Evolutionary conservation across 2,797 vertebrate genomes (phyloP), one percentile per base, ranked within the genome.

Genomic region (Tinamus major): DNA sequence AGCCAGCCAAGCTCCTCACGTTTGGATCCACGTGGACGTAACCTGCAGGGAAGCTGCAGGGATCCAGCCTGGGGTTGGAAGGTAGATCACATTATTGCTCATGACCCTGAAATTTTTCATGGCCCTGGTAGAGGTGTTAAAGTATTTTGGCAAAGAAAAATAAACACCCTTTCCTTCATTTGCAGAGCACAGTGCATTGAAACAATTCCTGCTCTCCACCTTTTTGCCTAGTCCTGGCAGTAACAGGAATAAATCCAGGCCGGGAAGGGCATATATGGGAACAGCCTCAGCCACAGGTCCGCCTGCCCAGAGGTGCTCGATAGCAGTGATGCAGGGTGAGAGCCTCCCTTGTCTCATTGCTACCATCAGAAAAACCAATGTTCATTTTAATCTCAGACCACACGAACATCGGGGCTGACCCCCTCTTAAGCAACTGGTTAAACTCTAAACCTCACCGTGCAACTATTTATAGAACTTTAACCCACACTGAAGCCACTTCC

Each of bases 1-100:
- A 85, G 81, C 44, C 21, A 68, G 48, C 35, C 63, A 12, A 2
- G 0, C 33, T 8, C 37, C 46, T 72, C 44, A 0, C 1, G 46
- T 1, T 29, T 42, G 13, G 58, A 7, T 8, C 2, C 9, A 5
- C 16, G 27, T 56, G 72, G 19, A 55, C 2, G 1, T 72, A 39
- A 39, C 13, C 51, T 69, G 33, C 48, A 9, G 21, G 0, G 1
- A 7, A 42, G 68, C 21, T 72, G 46, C 68, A 87, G 27, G 4
- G 2, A 27, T 4, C 35, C 65, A 76, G 35, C 1, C 39, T 44
- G 35, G 70, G 3, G 29, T 51, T 39, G 20, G 39, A 27, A 58
- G 33, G 19, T 61, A 33, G 33, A 21, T 61, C 20, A 15, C 35
- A 10, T 39, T 24, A 10, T 39, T 24, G 16, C 15, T 20, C 35